Conservation (phyloP, 2,888 invertebrate genomes). For the Tortricodes alternella region DNA sequence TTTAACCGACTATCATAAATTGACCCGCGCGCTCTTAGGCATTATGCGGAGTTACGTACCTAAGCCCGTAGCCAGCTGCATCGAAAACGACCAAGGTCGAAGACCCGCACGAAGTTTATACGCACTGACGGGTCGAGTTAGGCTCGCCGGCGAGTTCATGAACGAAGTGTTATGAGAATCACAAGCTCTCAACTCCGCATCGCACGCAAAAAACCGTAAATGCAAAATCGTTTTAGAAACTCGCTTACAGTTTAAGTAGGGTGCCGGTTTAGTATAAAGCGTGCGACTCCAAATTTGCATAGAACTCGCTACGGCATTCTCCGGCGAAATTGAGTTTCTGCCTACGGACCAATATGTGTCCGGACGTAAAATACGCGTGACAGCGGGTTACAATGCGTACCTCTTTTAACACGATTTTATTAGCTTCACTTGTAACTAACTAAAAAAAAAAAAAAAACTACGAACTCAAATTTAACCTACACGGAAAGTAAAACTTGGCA, state of each 20-base stretch:
- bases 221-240: slow-evolving; percentile 28
- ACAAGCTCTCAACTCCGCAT: background rate
- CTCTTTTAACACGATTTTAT: no score
- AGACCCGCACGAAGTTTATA: no score
- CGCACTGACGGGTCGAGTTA: no score
- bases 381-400: slow-evolving; percentile 1
- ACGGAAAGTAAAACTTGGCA: no score
- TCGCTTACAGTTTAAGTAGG: slow-evolving; percentile 27
- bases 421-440: no score
- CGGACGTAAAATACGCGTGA: background rate
- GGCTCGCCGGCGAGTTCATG: background rate
- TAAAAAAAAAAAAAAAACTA: no score
- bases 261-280: slow-evolving; percentile 10
- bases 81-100: no score
- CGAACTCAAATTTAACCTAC: no score
- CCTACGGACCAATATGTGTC: slow-evolving; percentile 10
- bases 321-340: slow-evolving; percentile 20
- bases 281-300: slow-evolving; percentile 20
- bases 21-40: no score
- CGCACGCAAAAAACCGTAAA: slow-evolving; percentile 20
- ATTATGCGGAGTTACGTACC: no score
- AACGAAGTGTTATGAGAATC: background rate
- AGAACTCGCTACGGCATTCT: slow-evolving; percentile 6
- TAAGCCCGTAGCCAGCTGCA: no score
- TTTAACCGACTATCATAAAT: no score